These are phyloP conservation scores for Drosophila tropicalis DNA, from an alignment of 1,140 invertebrate species.

Conservation along the genomic window DNA sequence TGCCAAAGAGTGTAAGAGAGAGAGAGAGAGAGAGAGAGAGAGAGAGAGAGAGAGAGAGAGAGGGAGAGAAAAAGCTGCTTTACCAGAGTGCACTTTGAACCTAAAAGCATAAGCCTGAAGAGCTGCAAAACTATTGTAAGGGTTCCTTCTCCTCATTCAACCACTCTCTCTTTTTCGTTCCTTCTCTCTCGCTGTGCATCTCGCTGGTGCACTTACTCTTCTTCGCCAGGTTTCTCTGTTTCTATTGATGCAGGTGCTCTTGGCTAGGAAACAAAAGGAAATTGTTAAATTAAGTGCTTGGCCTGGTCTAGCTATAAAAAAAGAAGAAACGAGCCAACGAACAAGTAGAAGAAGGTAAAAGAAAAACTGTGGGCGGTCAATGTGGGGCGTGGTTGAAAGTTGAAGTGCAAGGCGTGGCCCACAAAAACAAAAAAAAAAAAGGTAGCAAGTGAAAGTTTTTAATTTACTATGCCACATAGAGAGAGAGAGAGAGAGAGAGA, in stretches of 20 bases:
- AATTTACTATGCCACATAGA: slow-evolving; percentile 42
- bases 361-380: slow-evolving; percentile 16
- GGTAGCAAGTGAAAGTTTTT: slow-evolving; percentile 54
- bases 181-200: background rate
- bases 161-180: background rate
- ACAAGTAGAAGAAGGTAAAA: background rate
- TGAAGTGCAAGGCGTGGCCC: slow-evolving; percentile 47
- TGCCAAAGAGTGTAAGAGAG: background rate
- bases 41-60: too few relatives aligned
- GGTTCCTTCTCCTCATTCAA: background rate
- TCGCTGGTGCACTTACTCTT: slow-evolving; percentile 7
- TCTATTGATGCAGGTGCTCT: slow-evolving; percentile 45
- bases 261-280: slow-evolving; percentile 48
- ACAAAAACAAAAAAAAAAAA: slow-evolving; percentile 8
- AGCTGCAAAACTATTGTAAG: slow-evolving; percentile 33
- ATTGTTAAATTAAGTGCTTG: slow-evolving; percentile 62
- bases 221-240: slow-evolving; percentile 22
- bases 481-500: background rate
- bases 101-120: slow-evolving; percentile 73
- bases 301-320: slow-evolving; percentile 17
- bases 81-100: slow-evolving; percentile 73
- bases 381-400: slow-evolving; percentile 28
- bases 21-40: slow-evolving; percentile 18
- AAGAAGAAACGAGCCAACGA: background rate
- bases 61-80: slow-evolving; percentile 50